These are phyloP conservation scores for Plestiodon gilberti DNA, from an alignment of 2,113 vertebrate genomes.

Conservation along the genomic window DNA sequence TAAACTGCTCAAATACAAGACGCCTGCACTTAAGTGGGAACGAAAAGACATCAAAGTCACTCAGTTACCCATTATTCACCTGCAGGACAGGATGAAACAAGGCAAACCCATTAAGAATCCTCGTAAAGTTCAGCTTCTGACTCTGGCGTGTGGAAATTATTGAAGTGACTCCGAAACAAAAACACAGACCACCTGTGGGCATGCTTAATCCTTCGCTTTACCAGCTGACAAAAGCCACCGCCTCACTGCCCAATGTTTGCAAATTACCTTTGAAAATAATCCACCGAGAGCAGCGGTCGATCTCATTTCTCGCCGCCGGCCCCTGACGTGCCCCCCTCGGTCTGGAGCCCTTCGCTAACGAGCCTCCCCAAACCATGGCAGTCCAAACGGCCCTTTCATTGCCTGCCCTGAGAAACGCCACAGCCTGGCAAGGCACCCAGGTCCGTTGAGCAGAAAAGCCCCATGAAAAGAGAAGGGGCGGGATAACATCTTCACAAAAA, in stretches of 20 bases:
- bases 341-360: not conserved
- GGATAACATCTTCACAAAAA: not conserved
- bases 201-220: slow-evolving; percentile 51
- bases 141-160: slow-evolving; percentile 35
- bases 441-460: slow-evolving; percentile 25
- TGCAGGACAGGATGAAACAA: not conserved
- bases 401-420: slow-evolving; percentile 4
- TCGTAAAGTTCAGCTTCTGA: not conserved
- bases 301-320: not conserved
- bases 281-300: not conserved
- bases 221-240: slow-evolving; percentile 47
- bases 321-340: not conserved
- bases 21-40: not conserved
- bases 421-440: not conserved
- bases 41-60: not conserved
- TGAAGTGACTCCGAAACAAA: slow-evolving; percentile 45
- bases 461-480: not conserved
- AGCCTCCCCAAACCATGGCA: not conserved
- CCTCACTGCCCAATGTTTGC: not conserved
- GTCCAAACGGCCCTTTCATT: not conserved
- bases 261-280: slow-evolving; percentile 46
- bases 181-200: slow-evolving; percentile 44
- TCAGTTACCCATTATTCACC: not conserved
- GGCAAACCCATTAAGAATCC: not conserved
- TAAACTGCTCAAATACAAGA: not conserved